phyloP scores from a whole-genome alignment of 2,888 invertebrate genomes.

The Cheilosia urbana region DNA sequence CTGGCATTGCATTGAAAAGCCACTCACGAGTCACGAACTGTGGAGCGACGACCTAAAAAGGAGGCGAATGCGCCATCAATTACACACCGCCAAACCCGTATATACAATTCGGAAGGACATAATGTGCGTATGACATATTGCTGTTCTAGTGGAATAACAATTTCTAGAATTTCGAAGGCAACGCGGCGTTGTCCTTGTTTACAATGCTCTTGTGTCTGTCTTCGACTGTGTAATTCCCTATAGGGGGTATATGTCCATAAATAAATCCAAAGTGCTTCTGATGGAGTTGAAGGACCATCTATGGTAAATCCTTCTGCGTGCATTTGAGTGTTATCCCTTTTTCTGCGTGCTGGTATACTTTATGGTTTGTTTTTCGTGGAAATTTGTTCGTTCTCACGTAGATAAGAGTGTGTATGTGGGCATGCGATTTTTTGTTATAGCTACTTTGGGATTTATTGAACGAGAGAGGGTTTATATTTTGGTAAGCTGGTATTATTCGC shows the following conservation, averaged over 20 bases:
- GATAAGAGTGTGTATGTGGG: neutral
- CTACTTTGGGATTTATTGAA: constrained; percentile 37
- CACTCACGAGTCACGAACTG: constrained; percentile 17
- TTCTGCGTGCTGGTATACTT: constrained; percentile 7
- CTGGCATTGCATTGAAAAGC: constrained; percentile 52
- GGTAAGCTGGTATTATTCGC: constrained; percentile 20
- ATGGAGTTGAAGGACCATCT: constrained; percentile 45
- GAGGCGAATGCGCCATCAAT: constrained; percentile 56
- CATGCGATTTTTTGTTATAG: constrained; percentile 26
- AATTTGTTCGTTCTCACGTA: constrained; percentile 27
- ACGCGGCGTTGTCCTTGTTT: constrained; percentile 18
- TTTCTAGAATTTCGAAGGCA: constrained; percentile 19
- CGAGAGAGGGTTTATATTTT: neutral
- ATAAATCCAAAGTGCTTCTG: constrained; percentile 54
- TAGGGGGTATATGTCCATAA: constrained; percentile 47
- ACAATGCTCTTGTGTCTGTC: constrained; percentile 47
- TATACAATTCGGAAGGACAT: constrained; percentile 44
- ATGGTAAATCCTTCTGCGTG: constrained; percentile 60
- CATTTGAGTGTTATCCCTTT: constrained; percentile 52
- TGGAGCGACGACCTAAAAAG: constrained; percentile 14
- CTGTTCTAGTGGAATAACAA: constrained; percentile 41
- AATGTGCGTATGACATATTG: constrained; percentile 65
- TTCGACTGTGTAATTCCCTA: constrained; percentile 39
- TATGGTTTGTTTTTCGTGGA: neutral
- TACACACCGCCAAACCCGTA: constrained; percentile 49